These are phyloP conservation scores for Enteromius treurensis DNA, from an alignment of 2,797 vertebrate genomes.

Conservation along the genomic window DNA sequence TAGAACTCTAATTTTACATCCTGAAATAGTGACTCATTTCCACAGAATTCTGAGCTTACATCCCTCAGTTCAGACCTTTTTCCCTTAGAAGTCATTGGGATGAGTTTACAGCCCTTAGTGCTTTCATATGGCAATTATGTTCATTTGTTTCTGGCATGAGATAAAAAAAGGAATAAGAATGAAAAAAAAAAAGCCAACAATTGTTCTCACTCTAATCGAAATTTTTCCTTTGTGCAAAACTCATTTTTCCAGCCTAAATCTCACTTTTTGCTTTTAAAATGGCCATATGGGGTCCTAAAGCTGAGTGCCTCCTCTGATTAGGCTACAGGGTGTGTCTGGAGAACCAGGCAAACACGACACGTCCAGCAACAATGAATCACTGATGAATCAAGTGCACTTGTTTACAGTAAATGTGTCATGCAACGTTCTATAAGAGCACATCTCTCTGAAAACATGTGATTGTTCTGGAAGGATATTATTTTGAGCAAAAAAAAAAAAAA, in stretches of 20 bases:
- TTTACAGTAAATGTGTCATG: constrained; percentile 28
- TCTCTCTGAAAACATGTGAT: neutral
- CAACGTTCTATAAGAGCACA: neutral
- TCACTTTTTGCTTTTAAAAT: neutral
- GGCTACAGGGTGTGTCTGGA: constrained; percentile 14
- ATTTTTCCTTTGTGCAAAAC: too few relatives aligned
- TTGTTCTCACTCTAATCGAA: neutral
- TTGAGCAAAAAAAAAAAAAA: neutral
- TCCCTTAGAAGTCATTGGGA: neutral
- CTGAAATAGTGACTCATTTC: neutral
- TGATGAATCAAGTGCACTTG: constrained; percentile 27
- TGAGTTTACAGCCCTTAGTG: neutral
- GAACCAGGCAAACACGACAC: constrained; percentile 12
- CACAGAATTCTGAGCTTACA: neutral
- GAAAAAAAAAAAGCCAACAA: too few relatives aligned
- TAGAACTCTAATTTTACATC: neutral
- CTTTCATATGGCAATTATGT: neutral
- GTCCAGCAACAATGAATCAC: constrained; percentile 38
- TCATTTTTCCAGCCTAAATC: neutral
- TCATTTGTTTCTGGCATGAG: too few relatives aligned
- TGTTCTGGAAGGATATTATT: constrained; percentile 27
- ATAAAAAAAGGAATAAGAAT: too few relatives aligned
- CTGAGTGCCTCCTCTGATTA: neutral
- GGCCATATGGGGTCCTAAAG: neutral
- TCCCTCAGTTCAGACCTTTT: neutral